Conservation (phyloP, 1,140 invertebrate genomes). For the Drosophila orena region DNA sequence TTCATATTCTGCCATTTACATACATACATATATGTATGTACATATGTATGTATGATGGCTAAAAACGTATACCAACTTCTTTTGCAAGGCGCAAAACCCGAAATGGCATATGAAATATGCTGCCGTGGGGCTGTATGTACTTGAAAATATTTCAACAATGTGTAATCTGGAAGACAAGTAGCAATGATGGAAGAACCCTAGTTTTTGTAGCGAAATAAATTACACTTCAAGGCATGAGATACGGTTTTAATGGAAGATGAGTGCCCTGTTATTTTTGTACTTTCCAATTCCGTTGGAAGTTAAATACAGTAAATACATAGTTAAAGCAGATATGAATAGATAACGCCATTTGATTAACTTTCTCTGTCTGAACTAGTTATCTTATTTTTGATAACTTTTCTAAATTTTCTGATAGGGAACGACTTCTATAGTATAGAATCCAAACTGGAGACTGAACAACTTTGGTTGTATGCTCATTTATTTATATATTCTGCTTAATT, state of each 20-base stretch:
- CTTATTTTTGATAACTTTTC: neutral
- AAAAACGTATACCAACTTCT: conserved; percentile 25
- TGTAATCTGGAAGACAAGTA: conserved; percentile 20
- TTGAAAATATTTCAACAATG: conserved; percentile 50
- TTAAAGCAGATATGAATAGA: neutral
- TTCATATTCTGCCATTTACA: conserved; percentile 7
- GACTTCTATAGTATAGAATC: neutral
- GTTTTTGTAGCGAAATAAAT: neutral
- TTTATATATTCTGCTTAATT: too few relatives aligned
- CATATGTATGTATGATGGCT: neutral
- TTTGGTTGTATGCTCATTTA: too few relatives aligned
- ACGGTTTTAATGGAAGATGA: conserved; percentile 10
- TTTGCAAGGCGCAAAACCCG: conserved; percentile 28
- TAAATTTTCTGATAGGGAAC: too few relatives aligned
- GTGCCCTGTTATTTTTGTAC: neutral
- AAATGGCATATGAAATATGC: conserved; percentile 31
- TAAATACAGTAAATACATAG: conserved; percentile 7
- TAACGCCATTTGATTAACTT: neutral
- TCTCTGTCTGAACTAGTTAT: neutral
- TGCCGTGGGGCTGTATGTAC: conserved; percentile 2
- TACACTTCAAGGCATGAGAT: neutral
- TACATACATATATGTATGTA: neutral
- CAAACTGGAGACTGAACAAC: too few relatives aligned
- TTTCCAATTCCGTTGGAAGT: conserved; percentile 6
- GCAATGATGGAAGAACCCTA: neutral